Evolutionary conservation across 2,113 vertebrate genomes (phyloP), one percentile per base, ranked within the genome.

Genomic region (Taxidea taxus): DNA sequence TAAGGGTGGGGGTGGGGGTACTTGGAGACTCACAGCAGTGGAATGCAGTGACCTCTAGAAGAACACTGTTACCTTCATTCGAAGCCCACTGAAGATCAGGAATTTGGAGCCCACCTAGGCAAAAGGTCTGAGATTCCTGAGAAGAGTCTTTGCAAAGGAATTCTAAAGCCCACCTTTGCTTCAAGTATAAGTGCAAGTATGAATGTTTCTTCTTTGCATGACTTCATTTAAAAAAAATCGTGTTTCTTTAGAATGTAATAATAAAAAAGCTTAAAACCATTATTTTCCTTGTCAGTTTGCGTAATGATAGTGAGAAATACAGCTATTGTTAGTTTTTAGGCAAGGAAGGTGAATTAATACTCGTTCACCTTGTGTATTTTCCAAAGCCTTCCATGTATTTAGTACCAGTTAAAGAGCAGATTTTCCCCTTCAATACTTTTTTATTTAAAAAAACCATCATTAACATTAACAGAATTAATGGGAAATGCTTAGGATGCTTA

Each of bases 301-400:
- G 5, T 37, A 25, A 42, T 83, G 12, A 68, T 39, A 86, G 25
- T 81, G 31, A 91, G 29, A 10, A 86, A 66, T 47, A 34, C 0
- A 39, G 54, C 58, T 74, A 68, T 18, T 87, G 29, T n/a, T 70
- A 42, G 42, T 31, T 85, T 95, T 93, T 78, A 62, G 51, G 75
- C 49, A 90, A 87, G 83, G 47, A 75, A 72, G 2, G 20, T 14
- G 75, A 91, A 83, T 89, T 58, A 86, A 72, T 83, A 49, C 47
- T 49, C 16, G n/a, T 15, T 25, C 90, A 44, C 37, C 23, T 44
- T 70, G 11, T 34, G 0, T 34, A n/a, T 91, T 93, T 93, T 47
- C n/a, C 49, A 90, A 96, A 91, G 66, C 12, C 16, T 93, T 78
- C 70, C 18, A 39, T 49, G 31, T 77, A 81, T 82, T 68, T 68